Evolutionary conservation across 2,888 invertebrate genomes (phyloP), one percentile per base, ranked within the genome.

Genomic region (Agrilus cyanescens): DNA sequence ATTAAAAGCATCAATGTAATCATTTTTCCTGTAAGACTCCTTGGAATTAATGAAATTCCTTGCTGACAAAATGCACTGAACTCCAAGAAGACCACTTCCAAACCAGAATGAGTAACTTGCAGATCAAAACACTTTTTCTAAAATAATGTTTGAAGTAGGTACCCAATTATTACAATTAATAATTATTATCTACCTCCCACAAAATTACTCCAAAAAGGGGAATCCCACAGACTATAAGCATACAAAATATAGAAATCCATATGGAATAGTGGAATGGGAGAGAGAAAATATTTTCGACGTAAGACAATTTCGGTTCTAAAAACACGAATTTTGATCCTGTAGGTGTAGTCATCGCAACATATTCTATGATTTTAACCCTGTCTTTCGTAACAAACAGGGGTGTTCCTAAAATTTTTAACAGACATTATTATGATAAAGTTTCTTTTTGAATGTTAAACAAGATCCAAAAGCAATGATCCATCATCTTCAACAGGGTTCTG

Each of bases 301-400:
- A 80, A 0, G 84, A 65, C 12, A 85, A 58, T 55, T 82, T 78
- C 2, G 84, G 84, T 57, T 80, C 77, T 38, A 78, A 75, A 58
- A 84, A 84, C 14, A 85, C 73, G 57, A 84, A 82, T 53, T 77
- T 76, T 0, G 80, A 82, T 50, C 73, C 66, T 1, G 80, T 80
- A 2, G 76, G 75, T 0, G 80, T 76, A 12, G 80, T 78, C 63
- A 81, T 76, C 29, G 79, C 72, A 38, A 82, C 72, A 55, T 79
- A 83, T 51, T 81, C 77, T 4, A 82, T 73, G 16, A 76, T 67
- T 0, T 71, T 66, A 38, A 79, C 63, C 4, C 82, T 70, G 55
- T 82, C 76, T 2, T 66, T 57, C 1, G 76, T 76, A 43, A 82
- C 67, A 54, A 82, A 80, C 63, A 80, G 68, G 3, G 78, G 73